Base-by-base conservation (phyloP, 2,888 invertebrate genomes). In the Yponomeuta evonymella region DNA sequence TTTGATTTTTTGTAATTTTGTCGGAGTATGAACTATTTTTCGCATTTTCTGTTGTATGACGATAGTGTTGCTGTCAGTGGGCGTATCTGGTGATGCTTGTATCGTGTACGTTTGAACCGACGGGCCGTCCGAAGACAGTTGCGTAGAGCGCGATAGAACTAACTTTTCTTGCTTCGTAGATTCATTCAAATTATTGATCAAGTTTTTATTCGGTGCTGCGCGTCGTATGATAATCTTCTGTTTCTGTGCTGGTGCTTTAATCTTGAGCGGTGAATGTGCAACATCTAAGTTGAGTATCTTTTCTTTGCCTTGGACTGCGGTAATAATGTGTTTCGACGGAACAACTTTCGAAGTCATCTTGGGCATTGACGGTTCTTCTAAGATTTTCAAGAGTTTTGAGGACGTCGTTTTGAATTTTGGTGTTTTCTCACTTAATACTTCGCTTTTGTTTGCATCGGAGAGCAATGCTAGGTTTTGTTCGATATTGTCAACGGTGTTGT, bases 371-470 rank as follows among this genome's bases (percentile, higher is more conserved):
- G 92, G 89, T 74, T 93, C 93, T 76, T 94, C 93, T 74, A 94
- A 82, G 71, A 94, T 93, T 80, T 94, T 93, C 72, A 94, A 81
- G 66, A 94, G 79, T 83, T 93, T 94, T 1, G 94, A 93, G 4
- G 93, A 88, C 8, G 89, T 84, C n/a, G 87, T 86, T 71, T 88
- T 89, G 72, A 83, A 84, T 73, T 84, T 83, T n/a, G 76, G 72
- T 58, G 76, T 78, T 76, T 84, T 87, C 8, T 76, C 73, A 71
- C 78, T 80, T 69, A 74, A 76, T 48, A 77, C 73, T 70, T 86
- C 85, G 33, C 15, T 65, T 65, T 65, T 64, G 33, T 70, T 65
- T 64, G 87, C 85, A 73, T 75, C 81, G 6, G 83, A 79, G 71
- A 81, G 73, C 71, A 79, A 76, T 62, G 82, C 78, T 67, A 85